Evolutionary conservation across 1,140 invertebrate genomes (phyloP).

Genomic region (Megalonaias nervosa): DNA sequence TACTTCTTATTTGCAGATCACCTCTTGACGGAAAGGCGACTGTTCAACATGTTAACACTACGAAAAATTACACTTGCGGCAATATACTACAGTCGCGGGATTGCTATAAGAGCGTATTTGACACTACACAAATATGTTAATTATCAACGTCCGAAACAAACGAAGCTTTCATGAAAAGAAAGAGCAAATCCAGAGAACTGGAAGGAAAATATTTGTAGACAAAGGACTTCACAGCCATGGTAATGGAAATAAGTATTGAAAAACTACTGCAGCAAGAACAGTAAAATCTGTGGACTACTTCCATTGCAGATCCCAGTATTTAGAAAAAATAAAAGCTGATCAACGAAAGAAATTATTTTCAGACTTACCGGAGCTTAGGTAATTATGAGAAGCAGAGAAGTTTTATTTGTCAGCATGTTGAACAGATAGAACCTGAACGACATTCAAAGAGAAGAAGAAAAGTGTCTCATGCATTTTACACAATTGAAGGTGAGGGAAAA

Average conservation of each 20-base stretch:
- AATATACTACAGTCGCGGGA: too few species aligned
- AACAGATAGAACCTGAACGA: neutral
- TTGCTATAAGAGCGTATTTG: too few species aligned
- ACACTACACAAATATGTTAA: conserved; percentile 15
- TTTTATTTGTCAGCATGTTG: too few species aligned
- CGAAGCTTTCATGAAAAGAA: neutral
- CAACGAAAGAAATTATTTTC: conserved; percentile 8
- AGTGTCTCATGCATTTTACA: neutral
- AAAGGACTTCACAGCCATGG: neutral
- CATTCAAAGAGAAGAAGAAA: neutral
- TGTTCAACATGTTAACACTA: too few species aligned
- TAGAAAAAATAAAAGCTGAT: neutral
- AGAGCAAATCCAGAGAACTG: conserved; percentile 10
- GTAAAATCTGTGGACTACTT: neutral
- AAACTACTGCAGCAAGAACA: too few species aligned
- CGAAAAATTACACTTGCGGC: too few species aligned
- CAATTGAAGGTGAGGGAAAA: neutral
- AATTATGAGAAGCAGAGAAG: conserved; percentile 13
- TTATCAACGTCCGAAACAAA: conserved; percentile 9
- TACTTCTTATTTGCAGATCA: too few species aligned
- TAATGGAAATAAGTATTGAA: neutral
- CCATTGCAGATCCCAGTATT: neutral
- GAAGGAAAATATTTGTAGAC: conserved; percentile 14
- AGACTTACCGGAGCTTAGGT: neutral
- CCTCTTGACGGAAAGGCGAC: too few species aligned